Conservation (phyloP, 1,140 invertebrate species). For the Whitmania pigra region DNA sequence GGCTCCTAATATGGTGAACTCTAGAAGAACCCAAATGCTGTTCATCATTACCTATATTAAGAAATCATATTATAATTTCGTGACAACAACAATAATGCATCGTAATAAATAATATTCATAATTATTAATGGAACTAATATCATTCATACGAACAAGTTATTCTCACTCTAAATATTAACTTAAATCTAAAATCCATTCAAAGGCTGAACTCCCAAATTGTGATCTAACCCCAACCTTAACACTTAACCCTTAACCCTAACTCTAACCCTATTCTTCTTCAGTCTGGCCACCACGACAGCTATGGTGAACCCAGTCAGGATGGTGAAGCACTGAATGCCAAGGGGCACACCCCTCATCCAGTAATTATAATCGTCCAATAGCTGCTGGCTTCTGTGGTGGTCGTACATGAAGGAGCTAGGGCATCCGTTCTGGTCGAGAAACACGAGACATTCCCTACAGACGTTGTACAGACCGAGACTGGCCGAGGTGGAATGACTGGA, state of each 20-base stretch:
- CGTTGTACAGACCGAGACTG: neutral
- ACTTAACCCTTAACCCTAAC: no score
- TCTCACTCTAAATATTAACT: no score
- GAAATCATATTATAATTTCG: neutral
- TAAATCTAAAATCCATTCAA: no score
- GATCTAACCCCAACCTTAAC: no score
- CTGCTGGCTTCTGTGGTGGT: constrained; percentile 37
- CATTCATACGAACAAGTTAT: no score
- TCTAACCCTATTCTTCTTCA: constrained; percentile 63
- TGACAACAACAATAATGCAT: no score
- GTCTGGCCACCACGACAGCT: constrained; percentile 57
- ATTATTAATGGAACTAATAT: no score
- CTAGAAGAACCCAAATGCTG: constrained; percentile 75
- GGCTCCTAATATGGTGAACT: constrained; percentile 69
- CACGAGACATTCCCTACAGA: constrained; percentile 34
- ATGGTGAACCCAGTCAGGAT: constrained; percentile 58
- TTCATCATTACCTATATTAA: constrained; percentile 56
- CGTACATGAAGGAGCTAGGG: constrained; percentile 46
- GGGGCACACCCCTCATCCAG: constrained; percentile 52
- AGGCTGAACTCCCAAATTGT: no score
- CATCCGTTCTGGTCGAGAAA: constrained; percentile 48
- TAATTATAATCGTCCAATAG: constrained; percentile 49
- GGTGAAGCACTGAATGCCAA: constrained; percentile 59
- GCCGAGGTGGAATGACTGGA: constrained; percentile 4
- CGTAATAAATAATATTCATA: no score